phyloP scores from a whole-genome alignment of 2,888 invertebrate genomes.

The Andrena camellia region DNA sequence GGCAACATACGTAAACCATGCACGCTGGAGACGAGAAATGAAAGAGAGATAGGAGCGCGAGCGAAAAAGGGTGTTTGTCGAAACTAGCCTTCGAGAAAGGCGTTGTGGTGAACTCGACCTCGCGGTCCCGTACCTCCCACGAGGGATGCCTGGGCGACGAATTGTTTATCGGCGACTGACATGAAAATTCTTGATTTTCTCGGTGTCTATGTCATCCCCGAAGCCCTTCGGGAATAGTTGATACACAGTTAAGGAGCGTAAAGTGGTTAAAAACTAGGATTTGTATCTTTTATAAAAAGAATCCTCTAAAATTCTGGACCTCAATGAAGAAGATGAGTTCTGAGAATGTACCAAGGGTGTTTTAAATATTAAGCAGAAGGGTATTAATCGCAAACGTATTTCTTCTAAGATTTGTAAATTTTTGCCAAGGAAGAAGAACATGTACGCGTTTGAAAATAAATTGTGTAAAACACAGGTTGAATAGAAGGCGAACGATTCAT shows the following conservation, averaged over 20 bases:
- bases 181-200: slow-evolving; percentile 66
- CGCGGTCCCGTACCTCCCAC: slow-evolving; percentile 51
- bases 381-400: no score
- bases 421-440: no score
- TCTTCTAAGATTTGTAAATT: no score
- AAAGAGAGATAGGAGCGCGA: slow-evolving; percentile 32
- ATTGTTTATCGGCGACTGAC: slow-evolving; percentile 72
- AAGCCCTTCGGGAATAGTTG: slow-evolving; percentile 10
- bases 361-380: no score
- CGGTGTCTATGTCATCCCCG: not conserved
- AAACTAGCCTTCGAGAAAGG: slow-evolving; percentile 66
- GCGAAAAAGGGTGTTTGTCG: slow-evolving; percentile 60
- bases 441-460: no score
- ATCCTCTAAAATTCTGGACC: no score
- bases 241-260: not conserved
- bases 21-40: slow-evolving; percentile 13
- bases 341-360: no score
- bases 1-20: slow-evolving; percentile 64
- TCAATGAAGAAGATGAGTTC: no score
- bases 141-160: slow-evolving; percentile 51
- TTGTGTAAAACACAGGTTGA: no score
- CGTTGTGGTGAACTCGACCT: slow-evolving; percentile 60
- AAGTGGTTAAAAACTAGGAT: not conserved
- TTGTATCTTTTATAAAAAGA: no score
- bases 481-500: no score